Conservation (phyloP, 2,797 vertebrate genomes). For the Presbytis comata region DNA sequence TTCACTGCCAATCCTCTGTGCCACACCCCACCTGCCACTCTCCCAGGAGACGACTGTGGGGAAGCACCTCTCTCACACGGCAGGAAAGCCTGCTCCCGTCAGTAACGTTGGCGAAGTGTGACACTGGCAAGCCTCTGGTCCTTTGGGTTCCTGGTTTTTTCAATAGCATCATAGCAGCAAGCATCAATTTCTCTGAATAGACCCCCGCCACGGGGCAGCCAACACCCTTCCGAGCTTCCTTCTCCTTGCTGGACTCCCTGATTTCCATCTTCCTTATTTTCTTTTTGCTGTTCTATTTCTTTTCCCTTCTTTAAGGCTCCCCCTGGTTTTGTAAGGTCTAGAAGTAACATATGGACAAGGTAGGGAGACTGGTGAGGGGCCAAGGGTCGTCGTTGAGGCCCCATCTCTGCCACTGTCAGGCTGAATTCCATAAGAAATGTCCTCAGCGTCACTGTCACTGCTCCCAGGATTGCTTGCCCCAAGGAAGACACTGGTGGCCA, state of each 20-base stretch:
- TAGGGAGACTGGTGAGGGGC: rapidly evolving
- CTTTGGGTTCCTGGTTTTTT: rapidly evolving
- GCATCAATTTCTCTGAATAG: rapidly evolving
- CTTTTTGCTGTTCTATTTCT: background rate
- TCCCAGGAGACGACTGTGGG: no score
- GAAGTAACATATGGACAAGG: rapidly evolving
- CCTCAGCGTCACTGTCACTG: rapidly evolving
- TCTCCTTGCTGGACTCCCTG: rapidly evolving
- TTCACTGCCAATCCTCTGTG: rapidly evolving
- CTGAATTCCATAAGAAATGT: no score
- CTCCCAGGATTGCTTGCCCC: rapidly evolving
- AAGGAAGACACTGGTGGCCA: rapidly evolving
- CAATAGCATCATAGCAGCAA: rapidly evolving
- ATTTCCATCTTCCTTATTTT: background rate
- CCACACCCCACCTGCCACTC: rapidly evolving
- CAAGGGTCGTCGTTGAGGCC: rapidly evolving
- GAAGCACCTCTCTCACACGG: no score
- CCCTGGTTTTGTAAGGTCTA: background rate
- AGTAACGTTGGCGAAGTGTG: rapidly evolving
- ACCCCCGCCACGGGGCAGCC: rapidly evolving
- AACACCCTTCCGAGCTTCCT: rapidly evolving
- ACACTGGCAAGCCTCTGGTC: rapidly evolving
- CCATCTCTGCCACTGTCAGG: no score
- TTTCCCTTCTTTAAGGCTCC: background rate
- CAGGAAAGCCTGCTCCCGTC: rapidly evolving